These are phyloP conservation scores for Triplophysa rosa DNA, from an alignment of 2,113 vertebrate species.

Conservation along the genomic window DNA sequence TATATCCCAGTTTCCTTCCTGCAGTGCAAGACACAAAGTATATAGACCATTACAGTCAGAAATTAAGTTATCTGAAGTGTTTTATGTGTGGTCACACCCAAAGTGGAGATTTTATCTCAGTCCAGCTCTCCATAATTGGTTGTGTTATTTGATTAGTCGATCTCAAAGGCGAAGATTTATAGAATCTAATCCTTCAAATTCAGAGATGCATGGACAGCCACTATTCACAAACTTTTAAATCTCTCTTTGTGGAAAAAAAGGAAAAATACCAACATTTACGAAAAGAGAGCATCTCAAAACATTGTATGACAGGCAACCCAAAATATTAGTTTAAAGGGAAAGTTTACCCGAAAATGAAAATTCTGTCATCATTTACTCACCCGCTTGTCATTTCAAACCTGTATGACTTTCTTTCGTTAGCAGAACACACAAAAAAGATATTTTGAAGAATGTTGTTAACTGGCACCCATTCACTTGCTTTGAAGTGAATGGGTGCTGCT, in stretches of 20 bases:
- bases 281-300: neutral
- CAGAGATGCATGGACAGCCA: conserved; percentile 27
- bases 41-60: neutral
- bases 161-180: conserved; percentile 49
- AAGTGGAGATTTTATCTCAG: conserved; percentile 18
- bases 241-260: neutral
- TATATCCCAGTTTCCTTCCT: conserved; percentile 91
- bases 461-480: no score
- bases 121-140: conserved; percentile 43
- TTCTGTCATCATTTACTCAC: no score
- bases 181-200: conserved; percentile 16
- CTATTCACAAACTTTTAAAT: neutral
- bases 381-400: no score
- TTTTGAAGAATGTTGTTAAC: no score
- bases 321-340: no score
- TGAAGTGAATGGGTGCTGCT: no score
- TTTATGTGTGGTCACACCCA: neutral
- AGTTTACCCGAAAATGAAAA: no score
- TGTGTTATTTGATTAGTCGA: conserved; percentile 48
- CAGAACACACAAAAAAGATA: no score
- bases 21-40: conserved; percentile 19
- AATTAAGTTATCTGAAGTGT: neutral
- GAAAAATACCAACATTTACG: neutral
- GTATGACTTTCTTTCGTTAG: no score
- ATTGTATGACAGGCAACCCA: neutral